These are phyloP conservation scores for Saccostrea echinata DNA, from an alignment of 1,140 invertebrate species.

Conservation along the genomic window DNA sequence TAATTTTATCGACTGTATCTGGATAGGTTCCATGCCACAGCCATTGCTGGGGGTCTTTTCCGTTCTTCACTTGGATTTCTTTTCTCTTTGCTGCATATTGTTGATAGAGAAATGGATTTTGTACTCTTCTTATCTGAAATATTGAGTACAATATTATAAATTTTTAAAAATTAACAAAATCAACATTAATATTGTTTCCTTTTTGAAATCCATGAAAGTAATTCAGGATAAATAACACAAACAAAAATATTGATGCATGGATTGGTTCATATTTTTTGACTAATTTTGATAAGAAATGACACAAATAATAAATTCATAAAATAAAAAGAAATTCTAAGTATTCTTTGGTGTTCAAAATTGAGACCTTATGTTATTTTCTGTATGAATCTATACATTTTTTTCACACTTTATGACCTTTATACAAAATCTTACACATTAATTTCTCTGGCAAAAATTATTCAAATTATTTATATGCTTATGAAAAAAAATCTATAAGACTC, in stretches of 20 bases:
- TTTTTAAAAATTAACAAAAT: background rate
- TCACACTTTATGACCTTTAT: no score
- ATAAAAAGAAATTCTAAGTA: no score
- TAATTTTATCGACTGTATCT: slow-evolving; percentile 57
- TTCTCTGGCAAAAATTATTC: no score
- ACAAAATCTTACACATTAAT: no score
- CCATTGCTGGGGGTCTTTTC: slow-evolving; percentile 54
- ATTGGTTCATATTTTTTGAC: background rate
- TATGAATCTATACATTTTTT: no score
- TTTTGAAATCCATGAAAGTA: background rate
- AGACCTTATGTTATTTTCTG: no score
- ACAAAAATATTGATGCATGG: no score
- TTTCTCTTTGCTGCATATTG: slow-evolving; percentile 59
- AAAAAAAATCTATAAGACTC: no score
- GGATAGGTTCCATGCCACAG: slow-evolving; percentile 61
- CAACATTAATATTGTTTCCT: no score
- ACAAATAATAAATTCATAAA: no score
- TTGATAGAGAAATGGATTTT: slow-evolving; percentile 59
- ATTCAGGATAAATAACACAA: background rate
- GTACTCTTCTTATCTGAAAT: slow-evolving; percentile 64
- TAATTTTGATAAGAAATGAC: no score
- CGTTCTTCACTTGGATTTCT: slow-evolving; percentile 49
- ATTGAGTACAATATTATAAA: background rate
- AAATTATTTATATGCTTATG: no score
- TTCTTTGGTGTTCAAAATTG: background rate